Conservation (phyloP, 1,140 invertebrate species). For the Drosophila rufa region DNA sequence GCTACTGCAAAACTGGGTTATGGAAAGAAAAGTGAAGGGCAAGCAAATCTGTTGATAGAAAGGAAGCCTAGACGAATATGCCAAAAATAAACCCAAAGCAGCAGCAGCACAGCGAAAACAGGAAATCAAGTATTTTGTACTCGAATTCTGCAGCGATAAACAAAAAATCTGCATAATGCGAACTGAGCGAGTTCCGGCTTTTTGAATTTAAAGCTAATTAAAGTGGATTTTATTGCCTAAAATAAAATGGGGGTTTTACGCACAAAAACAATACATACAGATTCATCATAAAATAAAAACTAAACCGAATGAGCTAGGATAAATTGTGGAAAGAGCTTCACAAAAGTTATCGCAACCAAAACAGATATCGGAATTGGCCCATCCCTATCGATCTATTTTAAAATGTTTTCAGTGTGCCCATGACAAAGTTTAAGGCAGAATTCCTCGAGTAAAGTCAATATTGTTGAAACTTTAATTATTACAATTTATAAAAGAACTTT, state of each 20-base stretch:
- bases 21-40: conserved; percentile 84
- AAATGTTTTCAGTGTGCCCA: background rate
- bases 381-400: background rate
- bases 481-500: too few relatives aligned
- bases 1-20: conserved; percentile 79
- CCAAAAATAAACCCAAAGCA: conserved; percentile 27
- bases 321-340: background rate
- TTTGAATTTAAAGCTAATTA: conserved; percentile 6
- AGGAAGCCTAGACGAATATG: conserved; percentile 65
- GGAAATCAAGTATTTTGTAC: conserved; percentile 37
- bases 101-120: conserved; percentile 12
- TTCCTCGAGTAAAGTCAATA: too few relatives aligned
- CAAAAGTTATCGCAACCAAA: too few relatives aligned
- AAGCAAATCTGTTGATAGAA: conserved; percentile 75
- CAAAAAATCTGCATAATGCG: conserved; percentile 9
- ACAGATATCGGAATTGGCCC: background rate
- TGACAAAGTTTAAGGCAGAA: background rate
- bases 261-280: background rate
- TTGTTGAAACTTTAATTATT: too few relatives aligned
- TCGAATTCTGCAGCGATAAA: conserved; percentile 20
- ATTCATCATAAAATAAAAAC: background rate
- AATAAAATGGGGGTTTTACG: background rate
- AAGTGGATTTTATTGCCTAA: background rate
- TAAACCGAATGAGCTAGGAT: background rate
- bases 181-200: conserved; percentile 1